Evolutionary conservation across 2,113 vertebrate species (phyloP).

Genomic region (Oriolus oriolus): DNA sequence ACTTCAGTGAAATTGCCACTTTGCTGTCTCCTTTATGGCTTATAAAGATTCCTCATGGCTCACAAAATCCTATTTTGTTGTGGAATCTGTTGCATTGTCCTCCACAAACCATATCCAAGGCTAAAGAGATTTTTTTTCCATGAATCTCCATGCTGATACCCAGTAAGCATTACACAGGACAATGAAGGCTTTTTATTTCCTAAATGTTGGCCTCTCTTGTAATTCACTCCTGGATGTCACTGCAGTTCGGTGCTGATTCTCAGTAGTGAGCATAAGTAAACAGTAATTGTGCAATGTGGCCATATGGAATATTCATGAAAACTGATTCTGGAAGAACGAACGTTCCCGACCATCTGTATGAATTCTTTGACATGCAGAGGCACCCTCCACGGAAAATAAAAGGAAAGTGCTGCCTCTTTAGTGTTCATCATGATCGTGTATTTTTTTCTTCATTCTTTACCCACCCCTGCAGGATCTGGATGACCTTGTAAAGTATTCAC

Average conservation of each 20-base stretch:
- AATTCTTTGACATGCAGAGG: background rate
- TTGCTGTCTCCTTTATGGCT: slow-evolving; percentile 63
- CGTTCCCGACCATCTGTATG: background rate
- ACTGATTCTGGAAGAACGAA: background rate
- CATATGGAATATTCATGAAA: background rate
- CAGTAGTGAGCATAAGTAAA: background rate
- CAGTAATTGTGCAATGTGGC: background rate
- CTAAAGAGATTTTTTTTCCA: slow-evolving; percentile 61
- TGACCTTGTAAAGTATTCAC: background rate
- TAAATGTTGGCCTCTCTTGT: background rate
- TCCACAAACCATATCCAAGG: slow-evolving; percentile 64
- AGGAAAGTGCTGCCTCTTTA: background rate
- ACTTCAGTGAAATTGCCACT: slow-evolving; percentile 68
- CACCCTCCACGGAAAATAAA: background rate
- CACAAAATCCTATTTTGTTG: slow-evolving; percentile 50
- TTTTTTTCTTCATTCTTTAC: background rate
- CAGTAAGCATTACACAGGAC: background rate
- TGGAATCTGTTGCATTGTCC: slow-evolving; percentile 58
- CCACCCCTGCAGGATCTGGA: background rate
- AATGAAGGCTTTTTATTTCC: background rate
- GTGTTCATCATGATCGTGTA: background rate
- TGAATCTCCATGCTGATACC: background rate
- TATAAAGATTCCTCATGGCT: slow-evolving; percentile 71
- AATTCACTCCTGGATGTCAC: background rate
- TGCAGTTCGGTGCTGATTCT: background rate